Evolutionary conservation across 1,140 invertebrate species (phyloP).

Genomic region (Tyrophagus putrescentiae): DNA sequence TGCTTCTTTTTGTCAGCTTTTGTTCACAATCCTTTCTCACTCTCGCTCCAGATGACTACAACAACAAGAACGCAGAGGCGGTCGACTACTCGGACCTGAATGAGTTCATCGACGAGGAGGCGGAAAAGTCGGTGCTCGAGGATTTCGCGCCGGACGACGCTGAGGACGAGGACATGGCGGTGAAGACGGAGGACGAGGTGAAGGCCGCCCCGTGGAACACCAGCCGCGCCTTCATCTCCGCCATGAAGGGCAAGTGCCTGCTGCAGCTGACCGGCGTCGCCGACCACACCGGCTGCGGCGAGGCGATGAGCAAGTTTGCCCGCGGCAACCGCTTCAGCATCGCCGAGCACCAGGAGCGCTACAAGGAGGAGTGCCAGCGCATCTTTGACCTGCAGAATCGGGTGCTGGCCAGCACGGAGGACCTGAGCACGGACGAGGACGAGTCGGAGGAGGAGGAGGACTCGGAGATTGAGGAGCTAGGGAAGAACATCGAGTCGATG

Average conservation of each 20-base stretch:
- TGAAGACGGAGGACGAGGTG: slow-evolving; percentile 96
- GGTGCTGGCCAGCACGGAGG: slow-evolving; percentile 75
- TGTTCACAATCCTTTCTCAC: background rate
- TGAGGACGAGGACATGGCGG: slow-evolving; percentile 87
- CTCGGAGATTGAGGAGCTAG: slow-evolving; percentile 95
- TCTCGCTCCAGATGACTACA: slow-evolving; percentile 15
- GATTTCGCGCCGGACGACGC: slow-evolving; percentile 93
- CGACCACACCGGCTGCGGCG: slow-evolving; percentile 88
- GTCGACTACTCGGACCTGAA: slow-evolving; percentile 84
- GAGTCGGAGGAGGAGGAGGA: slow-evolving; percentile 58
- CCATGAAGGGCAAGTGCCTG: slow-evolving; percentile 91
- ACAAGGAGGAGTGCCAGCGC: slow-evolving; percentile 96
- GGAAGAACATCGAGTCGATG: slow-evolving; percentile 94
- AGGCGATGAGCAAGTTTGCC: slow-evolving; percentile 83
- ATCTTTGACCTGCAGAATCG: slow-evolving; percentile 97
- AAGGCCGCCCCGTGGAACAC: slow-evolving; percentile 75
- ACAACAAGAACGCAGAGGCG: slow-evolving; percentile 53
- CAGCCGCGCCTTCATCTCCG: slow-evolving; percentile 84
- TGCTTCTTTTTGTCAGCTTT: slow-evolving; percentile 32
- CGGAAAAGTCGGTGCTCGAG: slow-evolving; percentile 85
- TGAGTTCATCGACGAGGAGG: slow-evolving; percentile 54
- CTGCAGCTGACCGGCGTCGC: slow-evolving; percentile 76
- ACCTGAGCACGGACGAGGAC: slow-evolving; percentile 79
- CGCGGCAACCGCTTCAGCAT: slow-evolving; percentile 94
- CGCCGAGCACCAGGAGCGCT: slow-evolving; percentile 94